A percentile compares a stretch with the other conserved stretches of the same genome.
phyloP scores from a whole-genome alignment of 2,888 invertebrate species.

The Melinopterus prodromus region DNA sequence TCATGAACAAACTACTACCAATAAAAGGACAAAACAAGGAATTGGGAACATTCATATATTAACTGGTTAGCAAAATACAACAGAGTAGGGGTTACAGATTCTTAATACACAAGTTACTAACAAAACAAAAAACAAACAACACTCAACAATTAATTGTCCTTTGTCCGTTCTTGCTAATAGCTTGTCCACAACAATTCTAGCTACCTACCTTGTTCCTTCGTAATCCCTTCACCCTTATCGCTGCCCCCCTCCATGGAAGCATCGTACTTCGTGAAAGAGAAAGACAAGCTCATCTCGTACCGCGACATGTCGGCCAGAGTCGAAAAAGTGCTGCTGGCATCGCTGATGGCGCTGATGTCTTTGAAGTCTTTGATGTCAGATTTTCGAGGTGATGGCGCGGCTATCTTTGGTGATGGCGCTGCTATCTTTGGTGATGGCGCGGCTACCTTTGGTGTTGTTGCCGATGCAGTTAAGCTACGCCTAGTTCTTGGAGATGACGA shows the following conservation, averaged over 20 bases:
- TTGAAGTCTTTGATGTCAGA: no score
- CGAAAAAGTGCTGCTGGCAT: no score
- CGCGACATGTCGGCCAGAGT: no score
- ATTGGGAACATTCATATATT: neutral
- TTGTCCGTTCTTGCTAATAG: conserved; percentile 4
- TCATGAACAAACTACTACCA: conserved; percentile 4
- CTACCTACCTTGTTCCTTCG: neutral
- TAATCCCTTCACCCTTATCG: neutral
- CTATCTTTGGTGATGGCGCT: neutral
- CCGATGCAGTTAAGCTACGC: neutral
- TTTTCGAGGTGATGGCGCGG: no score
- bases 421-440: neutral
- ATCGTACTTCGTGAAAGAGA: neutral
- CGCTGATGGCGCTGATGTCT: no score
- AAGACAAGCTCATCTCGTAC: neutral
- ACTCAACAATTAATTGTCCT: neutral
- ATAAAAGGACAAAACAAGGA: neutral
- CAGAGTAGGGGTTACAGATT: neutral
- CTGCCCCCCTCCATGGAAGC: neutral
- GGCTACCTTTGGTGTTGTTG: neutral
- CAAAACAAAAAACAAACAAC: neutral
- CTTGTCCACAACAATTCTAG: neutral
- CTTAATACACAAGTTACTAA: neutral
- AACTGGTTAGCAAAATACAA: neutral
- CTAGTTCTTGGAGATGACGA: neutral